A percentile compares a stretch with the other conserved stretches of the same genome.
phyloP scores from a whole-genome alignment of 2,888 invertebrate genomes.

The Oscheius sp. region DNA sequence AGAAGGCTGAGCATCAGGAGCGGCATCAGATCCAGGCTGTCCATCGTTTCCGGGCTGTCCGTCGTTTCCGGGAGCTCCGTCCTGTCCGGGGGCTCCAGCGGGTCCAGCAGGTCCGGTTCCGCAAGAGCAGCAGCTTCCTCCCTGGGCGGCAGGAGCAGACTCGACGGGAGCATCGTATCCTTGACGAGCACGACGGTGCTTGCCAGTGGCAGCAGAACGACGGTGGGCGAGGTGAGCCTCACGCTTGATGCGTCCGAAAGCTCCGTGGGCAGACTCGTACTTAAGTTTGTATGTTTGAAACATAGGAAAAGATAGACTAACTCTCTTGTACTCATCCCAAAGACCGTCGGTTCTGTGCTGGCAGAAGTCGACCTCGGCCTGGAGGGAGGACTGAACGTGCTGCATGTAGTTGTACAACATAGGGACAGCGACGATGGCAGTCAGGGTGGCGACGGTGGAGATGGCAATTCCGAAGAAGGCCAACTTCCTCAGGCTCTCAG shows the following conservation, averaged over 20 bases:
- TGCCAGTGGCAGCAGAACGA: neutral
- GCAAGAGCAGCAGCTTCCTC: conserved; percentile 65
- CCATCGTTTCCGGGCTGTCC: conserved; percentile 64
- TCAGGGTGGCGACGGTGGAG: conserved; percentile 65
- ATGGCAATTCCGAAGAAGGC: conserved; percentile 61
- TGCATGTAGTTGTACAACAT: conserved; percentile 73
- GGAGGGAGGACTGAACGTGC: conserved; percentile 69
- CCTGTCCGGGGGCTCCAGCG: conserved; percentile 65
- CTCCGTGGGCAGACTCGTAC: conserved; percentile 26
- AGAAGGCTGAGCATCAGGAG: conserved; percentile 59
- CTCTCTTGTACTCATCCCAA: conserved; percentile 57
- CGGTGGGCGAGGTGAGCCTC: conserved; percentile 26
- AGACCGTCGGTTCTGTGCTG: conserved; percentile 57
- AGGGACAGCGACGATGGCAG: conserved; percentile 70
- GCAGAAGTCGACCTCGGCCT: conserved; percentile 66
- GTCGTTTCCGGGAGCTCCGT: conserved; percentile 65
- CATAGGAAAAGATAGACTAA: neutral
- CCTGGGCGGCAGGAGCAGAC: conserved; percentile 32
- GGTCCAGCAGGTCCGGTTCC: conserved; percentile 61
- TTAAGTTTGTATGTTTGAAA: conserved; percentile 2
- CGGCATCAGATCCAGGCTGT: conserved; percentile 60
- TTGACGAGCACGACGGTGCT: conserved; percentile 25
- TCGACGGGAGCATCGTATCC: conserved; percentile 42
- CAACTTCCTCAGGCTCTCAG: conserved; percentile 51
- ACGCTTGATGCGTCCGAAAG: conserved; percentile 29